A percentile compares a stretch with the other conserved stretches of the same genome.
Conservation (phyloP, 2,797 vertebrate genomes). For the Mionectes olivaceus region DNA sequence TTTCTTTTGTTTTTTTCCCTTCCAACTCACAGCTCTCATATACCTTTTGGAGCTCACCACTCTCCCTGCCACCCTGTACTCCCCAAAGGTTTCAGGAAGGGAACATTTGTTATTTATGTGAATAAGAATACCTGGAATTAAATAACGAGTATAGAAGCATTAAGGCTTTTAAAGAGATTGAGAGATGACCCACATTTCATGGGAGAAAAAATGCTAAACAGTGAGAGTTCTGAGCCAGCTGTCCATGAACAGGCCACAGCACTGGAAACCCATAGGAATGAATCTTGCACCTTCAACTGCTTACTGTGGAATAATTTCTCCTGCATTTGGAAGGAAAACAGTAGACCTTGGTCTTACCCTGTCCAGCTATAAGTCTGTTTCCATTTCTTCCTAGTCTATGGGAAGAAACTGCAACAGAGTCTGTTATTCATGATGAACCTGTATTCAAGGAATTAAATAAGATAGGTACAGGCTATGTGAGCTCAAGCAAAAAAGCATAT, state of each 20-base stretch:
- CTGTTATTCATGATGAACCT: not conserved
- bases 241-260: fast-evolving
- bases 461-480: not conserved
- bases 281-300: not conserved
- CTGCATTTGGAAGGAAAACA: not conserved
- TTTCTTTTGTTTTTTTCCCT: fast-evolving
- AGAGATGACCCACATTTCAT: not conserved
- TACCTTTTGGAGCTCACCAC: not conserved
- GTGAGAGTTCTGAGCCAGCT: not conserved
- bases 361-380: not conserved
- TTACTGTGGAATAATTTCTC: not conserved
- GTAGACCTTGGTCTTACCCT: not conserved
- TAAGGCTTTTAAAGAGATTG: not conserved
- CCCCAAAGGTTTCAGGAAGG: not conserved
- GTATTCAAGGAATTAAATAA: not conserved
- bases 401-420: not conserved
- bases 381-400: not conserved
- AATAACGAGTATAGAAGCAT: not conserved
- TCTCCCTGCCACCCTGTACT: fast-evolving
- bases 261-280: not conserved
- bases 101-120: fast-evolving
- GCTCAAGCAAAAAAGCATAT: not conserved
- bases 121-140: not conserved
- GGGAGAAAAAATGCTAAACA: not conserved
- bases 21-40: fast-evolving